Conservation (phyloP, 2,797 vertebrate species). For the Mormyrus proboscirostris region DNA sequence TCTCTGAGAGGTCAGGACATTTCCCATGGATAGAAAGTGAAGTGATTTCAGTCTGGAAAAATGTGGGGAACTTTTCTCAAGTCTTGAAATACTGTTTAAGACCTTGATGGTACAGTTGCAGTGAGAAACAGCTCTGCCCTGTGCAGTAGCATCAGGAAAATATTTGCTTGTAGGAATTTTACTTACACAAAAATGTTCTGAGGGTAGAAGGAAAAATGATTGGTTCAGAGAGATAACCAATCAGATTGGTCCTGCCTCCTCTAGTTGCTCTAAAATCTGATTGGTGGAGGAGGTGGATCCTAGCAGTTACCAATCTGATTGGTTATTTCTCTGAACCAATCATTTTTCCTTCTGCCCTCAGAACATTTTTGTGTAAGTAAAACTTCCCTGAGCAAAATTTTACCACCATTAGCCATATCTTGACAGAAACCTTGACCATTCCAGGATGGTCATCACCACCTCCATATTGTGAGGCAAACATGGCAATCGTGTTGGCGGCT, state of each 20-base stretch:
- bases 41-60: background rate
- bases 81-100: background rate
- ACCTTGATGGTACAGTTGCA: background rate
- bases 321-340: background rate
- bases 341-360: background rate
- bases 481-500: no score
- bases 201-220: background rate
- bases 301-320: background rate
- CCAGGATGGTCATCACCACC: background rate
- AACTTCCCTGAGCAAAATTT: background rate
- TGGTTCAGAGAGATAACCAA: background rate
- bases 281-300: background rate
- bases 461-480: background rate
- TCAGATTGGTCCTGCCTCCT: background rate
- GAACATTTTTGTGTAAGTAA: background rate
- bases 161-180: background rate
- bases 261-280: background rate
- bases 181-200: background rate
- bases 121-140: background rate
- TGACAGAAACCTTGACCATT: background rate
- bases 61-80: background rate
- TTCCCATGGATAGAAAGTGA: background rate
- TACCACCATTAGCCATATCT: background rate
- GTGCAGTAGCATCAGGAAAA: background rate
- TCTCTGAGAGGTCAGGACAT: constrained; percentile 3